Conservation (phyloP, 2,113 vertebrate species). For the Takifugu bimaculatus region DNA sequence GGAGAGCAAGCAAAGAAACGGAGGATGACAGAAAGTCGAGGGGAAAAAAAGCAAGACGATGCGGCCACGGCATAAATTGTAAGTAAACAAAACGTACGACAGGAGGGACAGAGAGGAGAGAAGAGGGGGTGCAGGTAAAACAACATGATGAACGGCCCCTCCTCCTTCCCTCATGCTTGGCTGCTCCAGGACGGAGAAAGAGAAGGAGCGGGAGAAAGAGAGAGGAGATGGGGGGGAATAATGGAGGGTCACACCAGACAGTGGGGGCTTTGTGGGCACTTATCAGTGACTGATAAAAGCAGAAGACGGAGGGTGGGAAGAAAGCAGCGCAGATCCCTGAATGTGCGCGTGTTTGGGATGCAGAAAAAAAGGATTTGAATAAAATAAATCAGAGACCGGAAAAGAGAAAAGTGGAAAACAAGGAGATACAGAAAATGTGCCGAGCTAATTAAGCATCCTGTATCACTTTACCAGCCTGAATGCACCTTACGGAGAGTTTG, state of each 20-base stretch:
- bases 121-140: conserved; percentile 37
- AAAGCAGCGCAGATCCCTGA: conserved; percentile 64
- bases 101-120: conserved; percentile 5
- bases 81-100: conserved; percentile 18
- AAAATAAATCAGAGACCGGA: conserved; percentile 3
- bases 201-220: conserved; percentile 36
- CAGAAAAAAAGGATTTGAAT: not conserved
- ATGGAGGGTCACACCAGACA: conserved; percentile 70
- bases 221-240: conserved; percentile 48
- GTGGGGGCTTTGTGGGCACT: conserved; percentile 91
- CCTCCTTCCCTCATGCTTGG: conserved; percentile 55
- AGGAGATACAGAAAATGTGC: not conserved
- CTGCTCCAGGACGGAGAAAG: conserved; percentile 49
- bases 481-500: conserved; percentile 42
- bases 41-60: conserved; percentile 5
- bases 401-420: conserved; percentile 13
- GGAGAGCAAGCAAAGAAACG: conserved; percentile 4
- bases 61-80: not conserved
- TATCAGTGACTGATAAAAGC: conserved; percentile 74
- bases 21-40: conserved; percentile 12
- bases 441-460: conserved; percentile 9
- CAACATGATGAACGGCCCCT: conserved; percentile 47
- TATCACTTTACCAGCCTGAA: conserved; percentile 61
- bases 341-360: conserved; percentile 5
- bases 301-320: conserved; percentile 70